Conservation (phyloP, 2,113 vertebrate species). For the Ornithorhynchus anatinus region DNA sequence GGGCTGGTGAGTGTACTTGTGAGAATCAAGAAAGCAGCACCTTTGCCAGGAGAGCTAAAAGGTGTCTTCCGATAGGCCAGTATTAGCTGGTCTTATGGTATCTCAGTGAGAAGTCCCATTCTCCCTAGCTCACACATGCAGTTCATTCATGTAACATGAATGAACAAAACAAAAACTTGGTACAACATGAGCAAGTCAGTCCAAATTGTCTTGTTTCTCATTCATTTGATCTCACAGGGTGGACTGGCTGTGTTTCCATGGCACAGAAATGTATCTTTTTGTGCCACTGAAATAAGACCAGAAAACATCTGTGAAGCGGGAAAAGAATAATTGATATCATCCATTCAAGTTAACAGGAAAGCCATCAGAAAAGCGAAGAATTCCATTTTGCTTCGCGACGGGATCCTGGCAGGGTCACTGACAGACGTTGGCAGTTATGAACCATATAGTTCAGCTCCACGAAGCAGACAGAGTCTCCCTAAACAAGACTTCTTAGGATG, state of each 20-base stretch:
- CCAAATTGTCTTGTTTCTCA: not conserved
- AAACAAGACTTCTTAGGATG: not conserved
- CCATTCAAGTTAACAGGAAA: constrained; percentile 1
- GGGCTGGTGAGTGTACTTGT: no score
- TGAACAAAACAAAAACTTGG: not conserved
- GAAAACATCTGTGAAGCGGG: not conserved
- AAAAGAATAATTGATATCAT: constrained; percentile 15
- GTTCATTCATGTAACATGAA: accelerated
- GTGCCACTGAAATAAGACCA: constrained; percentile 15
- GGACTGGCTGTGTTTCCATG: accelerated
- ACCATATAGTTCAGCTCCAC: accelerated
- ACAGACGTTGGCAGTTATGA: not conserved
- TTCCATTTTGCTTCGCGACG: not conserved
- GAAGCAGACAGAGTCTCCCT: not conserved
- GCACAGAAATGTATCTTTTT: not conserved
- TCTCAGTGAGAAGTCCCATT: not conserved
- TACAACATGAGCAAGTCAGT: not conserved
- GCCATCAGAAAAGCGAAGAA: constrained; percentile 19
- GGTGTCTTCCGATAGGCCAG: not conserved
- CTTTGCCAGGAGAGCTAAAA: not conserved
- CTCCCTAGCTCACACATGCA: not conserved
- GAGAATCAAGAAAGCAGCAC: not conserved
- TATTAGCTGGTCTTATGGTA: not conserved
- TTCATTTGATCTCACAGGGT: accelerated
- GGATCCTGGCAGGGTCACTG: not conserved